Conservation (phyloP, 2,888 invertebrate genomes). For the Podotricha telesiphe region DNA sequence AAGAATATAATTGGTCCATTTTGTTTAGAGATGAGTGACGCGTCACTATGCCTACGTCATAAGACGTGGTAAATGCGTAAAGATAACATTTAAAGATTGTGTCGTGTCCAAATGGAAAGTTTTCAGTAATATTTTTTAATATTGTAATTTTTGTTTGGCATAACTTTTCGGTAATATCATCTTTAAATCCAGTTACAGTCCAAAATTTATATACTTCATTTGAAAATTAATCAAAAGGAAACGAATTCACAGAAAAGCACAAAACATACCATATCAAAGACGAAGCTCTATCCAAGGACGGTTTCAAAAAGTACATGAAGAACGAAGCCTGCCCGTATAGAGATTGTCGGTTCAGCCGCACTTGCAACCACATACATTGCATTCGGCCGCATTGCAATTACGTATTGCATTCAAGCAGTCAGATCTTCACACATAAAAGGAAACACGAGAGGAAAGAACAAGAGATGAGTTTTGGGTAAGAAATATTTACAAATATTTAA, state of each 20-base stretch:
- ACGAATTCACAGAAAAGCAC: constrained; percentile 92
- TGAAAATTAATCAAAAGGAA: background rate
- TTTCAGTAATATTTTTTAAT: too few species aligned
- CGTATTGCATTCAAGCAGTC: constrained; percentile 97
- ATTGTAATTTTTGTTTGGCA: too few species aligned
- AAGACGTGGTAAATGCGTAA: too few species aligned
- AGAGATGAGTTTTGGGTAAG: constrained; percentile 93
- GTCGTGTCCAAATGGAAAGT: too few species aligned
- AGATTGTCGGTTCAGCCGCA: constrained; percentile 95
- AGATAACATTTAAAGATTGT: too few species aligned
- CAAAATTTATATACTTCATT: too few species aligned
- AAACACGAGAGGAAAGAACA: constrained; percentile 98
- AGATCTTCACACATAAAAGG: constrained; percentile 97
- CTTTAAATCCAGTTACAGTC: too few species aligned
- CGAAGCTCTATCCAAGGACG: constrained; percentile 96
- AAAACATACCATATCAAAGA: constrained; percentile 99
- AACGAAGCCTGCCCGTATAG: constrained; percentile 96
- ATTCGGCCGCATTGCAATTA: constrained; percentile 97
- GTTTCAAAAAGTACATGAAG: constrained; percentile 99
- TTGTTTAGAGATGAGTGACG: too few species aligned
- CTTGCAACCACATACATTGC: constrained; percentile 99
- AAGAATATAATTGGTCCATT: too few species aligned
- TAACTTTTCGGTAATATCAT: too few species aligned
- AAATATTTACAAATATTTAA: background rate
- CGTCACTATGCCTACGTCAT: too few species aligned